Base-by-base conservation (phyloP, 2,797 vertebrate genomes). In the Alosa sapidissima region DNA sequence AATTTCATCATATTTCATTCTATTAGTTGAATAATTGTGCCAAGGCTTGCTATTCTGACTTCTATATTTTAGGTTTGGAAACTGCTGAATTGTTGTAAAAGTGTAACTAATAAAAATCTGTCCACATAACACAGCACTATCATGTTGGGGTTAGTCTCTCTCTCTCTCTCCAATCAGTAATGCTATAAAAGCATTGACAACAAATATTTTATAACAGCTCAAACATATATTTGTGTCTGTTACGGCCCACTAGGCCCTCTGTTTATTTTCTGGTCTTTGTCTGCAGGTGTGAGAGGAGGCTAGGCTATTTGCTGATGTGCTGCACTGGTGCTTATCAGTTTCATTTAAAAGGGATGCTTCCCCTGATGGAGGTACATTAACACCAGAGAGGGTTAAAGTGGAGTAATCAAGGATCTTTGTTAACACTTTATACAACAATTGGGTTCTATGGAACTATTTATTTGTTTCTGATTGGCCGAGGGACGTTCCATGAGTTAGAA, bases 21-120 rank as follows among this genome's bases (percentile, higher is more conserved):
- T 92, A 93, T 93, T 93, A 94, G 87, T 87, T 78, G 84, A 90
- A 93, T 95, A 93, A 94, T 93, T 93, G 93, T 92, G 91, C 88
- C 91, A 90, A 93, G 89, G 88, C 91, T 91, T 91, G 91, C 89
- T 88, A 84, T 87, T 92, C 90, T 91, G 93, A 91, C 91, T 91
- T 91, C 90, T 91, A 85, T 83, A 81, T 45, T 52, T 58, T 51
- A 41, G 36, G 11, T 84, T 49, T 55, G 82, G 14, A 45, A 82
- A 82, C 55, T 82, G 52, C 81, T 45, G 24, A 78, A 78, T 21
- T 78, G 72, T 78, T 78, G 36, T 41, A 75, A 78, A 78, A 75
- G 36, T 78, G 72, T 41, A 47, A 78, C 41, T 72, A 36, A 36
- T 78, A 19, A 78, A 36, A 78, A 45, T 78, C 16, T 47, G 16